Percentiles rank a stretch among this genome's conserved stretches.
phyloP scores from a whole-genome alignment of 2,797 vertebrate genomes.

The Acanthurus leucopareius region DNA sequence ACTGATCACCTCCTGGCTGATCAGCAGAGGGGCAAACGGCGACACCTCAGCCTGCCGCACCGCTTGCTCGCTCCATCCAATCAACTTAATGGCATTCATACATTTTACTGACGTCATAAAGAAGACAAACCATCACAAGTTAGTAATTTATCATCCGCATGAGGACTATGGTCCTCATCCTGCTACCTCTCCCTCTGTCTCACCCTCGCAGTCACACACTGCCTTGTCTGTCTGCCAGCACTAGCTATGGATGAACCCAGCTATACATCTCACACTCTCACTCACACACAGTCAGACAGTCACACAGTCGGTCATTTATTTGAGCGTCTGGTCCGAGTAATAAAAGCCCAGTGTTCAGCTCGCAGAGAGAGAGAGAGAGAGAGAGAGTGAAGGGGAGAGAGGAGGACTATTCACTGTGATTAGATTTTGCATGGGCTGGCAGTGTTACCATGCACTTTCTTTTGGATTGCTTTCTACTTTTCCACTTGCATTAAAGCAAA shows the following conservation, averaged over 20 bases:
- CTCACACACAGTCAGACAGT: slow-evolving; percentile 56
- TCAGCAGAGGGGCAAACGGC: slow-evolving; percentile 18
- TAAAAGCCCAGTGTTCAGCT: slow-evolving; percentile 79
- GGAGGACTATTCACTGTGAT: slow-evolving; percentile 71
- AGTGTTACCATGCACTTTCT: slow-evolving; percentile 44
- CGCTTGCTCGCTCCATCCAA: slow-evolving; percentile 59
- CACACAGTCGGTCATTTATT: slow-evolving; percentile 77
- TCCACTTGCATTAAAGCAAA: background rate
- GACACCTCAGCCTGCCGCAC: slow-evolving; percentile 40
- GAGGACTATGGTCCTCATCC: slow-evolving; percentile 41
- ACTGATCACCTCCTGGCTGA: background rate
- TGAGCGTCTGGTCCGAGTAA: slow-evolving; percentile 73
- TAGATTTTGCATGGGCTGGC: slow-evolving; percentile 61
- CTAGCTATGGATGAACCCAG: slow-evolving; percentile 63
- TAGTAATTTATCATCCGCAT: slow-evolving; percentile 56
- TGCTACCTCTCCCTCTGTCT: slow-evolving; percentile 46
- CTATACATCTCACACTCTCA: slow-evolving; percentile 60
- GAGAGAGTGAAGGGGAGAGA: slow-evolving; percentile 27
- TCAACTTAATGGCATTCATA: slow-evolving; percentile 64
- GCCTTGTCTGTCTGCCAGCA: slow-evolving; percentile 64
- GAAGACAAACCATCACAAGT: slow-evolving; percentile 61
- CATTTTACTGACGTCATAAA: slow-evolving; percentile 66
- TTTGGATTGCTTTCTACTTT: slow-evolving; percentile 30
- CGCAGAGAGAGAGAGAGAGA: slow-evolving; percentile 41
- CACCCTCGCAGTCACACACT: slow-evolving; percentile 64